Evolutionary conservation across 2,797 vertebrate genomes (phyloP).

Genomic region (Ptychobarbus kaznakovi): DNA sequence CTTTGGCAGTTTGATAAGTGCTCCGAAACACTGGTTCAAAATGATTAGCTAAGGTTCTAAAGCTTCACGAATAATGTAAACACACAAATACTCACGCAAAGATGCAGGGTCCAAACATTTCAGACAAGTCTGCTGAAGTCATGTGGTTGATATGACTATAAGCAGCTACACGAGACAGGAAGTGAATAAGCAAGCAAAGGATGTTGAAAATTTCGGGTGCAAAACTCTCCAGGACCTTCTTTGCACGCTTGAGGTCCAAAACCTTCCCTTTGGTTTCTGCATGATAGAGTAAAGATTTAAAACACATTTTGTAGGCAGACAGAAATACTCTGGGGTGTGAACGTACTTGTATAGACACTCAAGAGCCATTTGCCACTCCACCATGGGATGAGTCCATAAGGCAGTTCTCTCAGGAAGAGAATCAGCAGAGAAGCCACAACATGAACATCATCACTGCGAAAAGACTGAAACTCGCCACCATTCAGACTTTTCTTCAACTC

Average conservation of each 20-base stretch:
- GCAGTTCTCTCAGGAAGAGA: constrained; percentile 17
- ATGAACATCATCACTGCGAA: neutral
- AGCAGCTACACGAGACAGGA: constrained; percentile 78
- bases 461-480: neutral
- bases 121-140: constrained; percentile 82
- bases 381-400: neutral
- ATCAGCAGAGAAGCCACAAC: constrained; percentile 1
- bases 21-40: neutral
- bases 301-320: neutral
- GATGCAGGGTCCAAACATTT: constrained; percentile 82
- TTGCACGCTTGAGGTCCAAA: constrained; percentile 69
- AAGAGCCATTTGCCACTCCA: neutral
- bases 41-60: neutral
- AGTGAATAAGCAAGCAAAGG: constrained; percentile 79
- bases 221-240: constrained; percentile 70
- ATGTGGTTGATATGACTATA: constrained; percentile 81
- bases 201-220: constrained; percentile 73
- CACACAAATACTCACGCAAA: constrained; percentile 76
- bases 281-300: constrained; percentile 4
- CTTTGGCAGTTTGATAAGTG: neutral
- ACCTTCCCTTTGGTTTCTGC: constrained; percentile 61
- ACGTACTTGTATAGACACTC: neutral
- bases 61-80: neutral
- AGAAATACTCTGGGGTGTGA: neutral
- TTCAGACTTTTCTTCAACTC: neutral